These are phyloP conservation scores for Microctonus brassicae DNA, from an alignment of 2,888 invertebrate genomes.

Conservation along the genomic window DNA sequence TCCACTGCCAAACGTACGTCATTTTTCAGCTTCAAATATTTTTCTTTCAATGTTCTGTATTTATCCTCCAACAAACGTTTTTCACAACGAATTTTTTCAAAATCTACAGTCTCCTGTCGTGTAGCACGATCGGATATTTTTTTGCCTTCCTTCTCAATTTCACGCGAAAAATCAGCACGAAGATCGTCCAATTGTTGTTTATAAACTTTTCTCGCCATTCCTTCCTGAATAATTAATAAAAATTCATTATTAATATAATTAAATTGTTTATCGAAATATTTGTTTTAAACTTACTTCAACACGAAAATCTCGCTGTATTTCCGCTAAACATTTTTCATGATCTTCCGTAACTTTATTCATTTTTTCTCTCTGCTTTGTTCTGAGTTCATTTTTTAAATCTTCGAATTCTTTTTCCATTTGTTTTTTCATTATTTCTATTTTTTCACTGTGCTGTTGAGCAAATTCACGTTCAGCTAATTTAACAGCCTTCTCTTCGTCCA, in stretches of 20 bases:
- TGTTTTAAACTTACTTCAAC: constrained; percentile 72
- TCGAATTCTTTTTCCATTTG: constrained; percentile 66
- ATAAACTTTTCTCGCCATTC: constrained; percentile 78
- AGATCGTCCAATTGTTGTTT: constrained; percentile 77
- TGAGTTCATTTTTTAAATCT: constrained; percentile 58
- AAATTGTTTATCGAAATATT: neutral
- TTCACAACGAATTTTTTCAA: constrained; percentile 79
- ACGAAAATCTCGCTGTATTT: constrained; percentile 72
- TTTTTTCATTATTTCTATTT: constrained; percentile 75
- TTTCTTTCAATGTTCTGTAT: constrained; percentile 84
- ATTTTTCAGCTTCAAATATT: constrained; percentile 83
- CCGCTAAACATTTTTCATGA: constrained; percentile 64
- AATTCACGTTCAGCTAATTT: constrained; percentile 60
- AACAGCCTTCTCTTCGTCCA: constrained; percentile 62
- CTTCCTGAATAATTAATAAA: constrained; percentile 73
- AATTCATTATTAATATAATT: neutral
- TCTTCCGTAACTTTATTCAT: constrained; percentile 66
- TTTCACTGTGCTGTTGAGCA: constrained; percentile 70
- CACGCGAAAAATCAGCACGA: constrained; percentile 74
- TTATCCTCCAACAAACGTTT: constrained; percentile 82
- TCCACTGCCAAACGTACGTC: constrained; percentile 85
- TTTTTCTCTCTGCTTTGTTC: constrained; percentile 61
- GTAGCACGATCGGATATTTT: constrained; percentile 59
- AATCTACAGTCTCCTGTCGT: constrained; percentile 67
- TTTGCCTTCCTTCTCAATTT: constrained; percentile 71